These are phyloP conservation scores for Drosophila testacea DNA, from an alignment of 2,888 invertebrate genomes.

Conservation along the genomic window DNA sequence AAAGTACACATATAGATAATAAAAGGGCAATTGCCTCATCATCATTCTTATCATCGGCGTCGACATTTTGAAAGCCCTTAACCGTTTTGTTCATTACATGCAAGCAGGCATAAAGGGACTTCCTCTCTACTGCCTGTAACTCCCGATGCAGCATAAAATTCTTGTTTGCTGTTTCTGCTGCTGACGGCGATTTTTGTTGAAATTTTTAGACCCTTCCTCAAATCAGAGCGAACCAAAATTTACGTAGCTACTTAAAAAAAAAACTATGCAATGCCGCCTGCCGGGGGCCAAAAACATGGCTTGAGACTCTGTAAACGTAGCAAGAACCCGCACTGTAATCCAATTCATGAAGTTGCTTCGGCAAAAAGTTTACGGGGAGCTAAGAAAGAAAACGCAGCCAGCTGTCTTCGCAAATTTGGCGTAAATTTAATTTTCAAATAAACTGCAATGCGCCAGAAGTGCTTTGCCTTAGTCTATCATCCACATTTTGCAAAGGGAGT, in stretches of 20 bases:
- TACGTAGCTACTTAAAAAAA: conserved; percentile 64
- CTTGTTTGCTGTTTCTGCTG: conserved; percentile 33
- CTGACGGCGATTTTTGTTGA: conserved; percentile 66
- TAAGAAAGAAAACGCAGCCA: conserved; percentile 60
- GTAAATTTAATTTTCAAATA: conserved; percentile 82
- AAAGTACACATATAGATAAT: conserved; percentile 56
- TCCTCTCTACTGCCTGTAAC: conserved; percentile 3
- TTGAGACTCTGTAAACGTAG: conserved; percentile 49
- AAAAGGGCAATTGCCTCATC: conserved; percentile 48
- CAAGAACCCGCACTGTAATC: conserved; percentile 62
- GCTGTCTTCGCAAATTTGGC: conserved; percentile 82
- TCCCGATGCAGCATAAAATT: conserved; percentile 25
- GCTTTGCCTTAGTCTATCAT: conserved; percentile 20
- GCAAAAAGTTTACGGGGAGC: conserved; percentile 48
- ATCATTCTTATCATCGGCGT: conserved; percentile 42
- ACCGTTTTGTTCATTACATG: conserved; percentile 74
- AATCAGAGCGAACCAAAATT: conserved; percentile 69
- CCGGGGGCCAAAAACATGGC: conserved; percentile 67
- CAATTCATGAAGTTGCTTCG: conserved; percentile 75
- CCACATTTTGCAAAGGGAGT: conserved; percentile 6
- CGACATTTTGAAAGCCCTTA: conserved; percentile 74
- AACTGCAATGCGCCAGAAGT: conserved; percentile 72
- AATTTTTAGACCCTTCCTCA: conserved; percentile 49
- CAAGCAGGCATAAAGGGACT: conserved; percentile 50
- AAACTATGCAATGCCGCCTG: conserved; percentile 50